Evolutionary conservation across 2,113 vertebrate species (phyloP).

Genomic region (Vireo altiloquus): DNA sequence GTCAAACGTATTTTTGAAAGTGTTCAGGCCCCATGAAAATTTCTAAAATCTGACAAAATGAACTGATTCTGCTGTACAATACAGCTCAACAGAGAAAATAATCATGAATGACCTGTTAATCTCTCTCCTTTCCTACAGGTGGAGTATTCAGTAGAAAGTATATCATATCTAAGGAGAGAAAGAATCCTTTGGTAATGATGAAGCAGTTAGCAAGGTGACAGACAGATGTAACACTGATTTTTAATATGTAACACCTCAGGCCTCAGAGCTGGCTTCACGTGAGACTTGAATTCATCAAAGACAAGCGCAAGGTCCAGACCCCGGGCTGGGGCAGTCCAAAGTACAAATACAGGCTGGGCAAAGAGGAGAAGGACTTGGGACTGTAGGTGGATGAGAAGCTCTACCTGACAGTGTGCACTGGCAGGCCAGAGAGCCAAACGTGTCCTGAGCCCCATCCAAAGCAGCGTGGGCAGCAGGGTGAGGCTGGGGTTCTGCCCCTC

Average conservation of each 20-base stretch:
- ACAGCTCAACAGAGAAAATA: background rate
- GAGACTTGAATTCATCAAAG: background rate
- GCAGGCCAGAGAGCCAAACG: accelerated
- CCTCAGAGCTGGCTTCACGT: background rate
- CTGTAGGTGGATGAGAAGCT: background rate
- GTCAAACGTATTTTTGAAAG: background rate
- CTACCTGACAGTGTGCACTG: accelerated
- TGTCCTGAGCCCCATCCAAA: background rate
- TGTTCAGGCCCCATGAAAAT: background rate
- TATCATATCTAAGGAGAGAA: background rate
- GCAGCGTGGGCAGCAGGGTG: accelerated
- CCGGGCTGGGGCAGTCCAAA: accelerated
- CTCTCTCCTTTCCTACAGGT: background rate
- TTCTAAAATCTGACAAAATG: background rate
- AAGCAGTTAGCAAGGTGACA: background rate
- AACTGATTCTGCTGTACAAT: background rate
- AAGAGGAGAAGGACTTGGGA: background rate
- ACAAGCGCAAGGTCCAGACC: background rate
- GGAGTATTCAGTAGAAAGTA: background rate
- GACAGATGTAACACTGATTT: background rate
- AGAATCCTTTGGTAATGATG: background rate
- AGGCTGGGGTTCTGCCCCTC: background rate
- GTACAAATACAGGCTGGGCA: background rate
- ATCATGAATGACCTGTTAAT: background rate
- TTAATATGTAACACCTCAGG: background rate